Conservation (phyloP, 2,888 invertebrate species). For the Philhelius pedissequus region DNA sequence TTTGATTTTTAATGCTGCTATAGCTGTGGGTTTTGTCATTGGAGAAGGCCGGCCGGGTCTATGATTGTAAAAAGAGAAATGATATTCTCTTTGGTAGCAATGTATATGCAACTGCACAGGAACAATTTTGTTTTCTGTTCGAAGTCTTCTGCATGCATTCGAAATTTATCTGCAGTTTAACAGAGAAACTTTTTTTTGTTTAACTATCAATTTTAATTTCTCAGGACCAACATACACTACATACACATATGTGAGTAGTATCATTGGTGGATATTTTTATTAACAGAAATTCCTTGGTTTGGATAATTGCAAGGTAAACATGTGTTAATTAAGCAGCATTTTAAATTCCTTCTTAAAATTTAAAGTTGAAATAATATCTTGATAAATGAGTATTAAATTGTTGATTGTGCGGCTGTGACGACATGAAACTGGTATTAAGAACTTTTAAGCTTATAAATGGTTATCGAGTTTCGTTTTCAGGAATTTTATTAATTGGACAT, state of each 20-base stretch:
- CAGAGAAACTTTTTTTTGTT: background rate
- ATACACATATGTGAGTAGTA: no score
- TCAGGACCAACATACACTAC: no score
- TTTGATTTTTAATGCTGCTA: conserved; percentile 24
- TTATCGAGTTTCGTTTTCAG: no score
- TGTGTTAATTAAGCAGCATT: background rate
- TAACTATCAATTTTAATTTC: background rate
- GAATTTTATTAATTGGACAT: no score
- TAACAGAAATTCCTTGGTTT: background rate
- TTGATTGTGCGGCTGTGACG: background rate
- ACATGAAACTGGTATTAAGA: background rate
- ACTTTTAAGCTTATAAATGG: no score
- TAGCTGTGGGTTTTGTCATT: background rate
- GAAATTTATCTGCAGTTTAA: background rate
- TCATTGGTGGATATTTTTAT: background rate
- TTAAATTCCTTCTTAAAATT: background rate
- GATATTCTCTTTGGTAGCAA: background rate
- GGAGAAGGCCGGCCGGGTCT: background rate
- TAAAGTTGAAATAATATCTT: background rate
- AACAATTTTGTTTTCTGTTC: background rate
- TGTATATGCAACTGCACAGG: background rate
- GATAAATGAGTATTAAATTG: background rate
- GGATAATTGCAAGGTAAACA: background rate
- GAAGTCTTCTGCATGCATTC: background rate
- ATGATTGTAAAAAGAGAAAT: background rate